These are phyloP conservation scores for Sminthurides bifidus DNA, from an alignment of 1,140 invertebrate species.

Conservation along the genomic window DNA sequence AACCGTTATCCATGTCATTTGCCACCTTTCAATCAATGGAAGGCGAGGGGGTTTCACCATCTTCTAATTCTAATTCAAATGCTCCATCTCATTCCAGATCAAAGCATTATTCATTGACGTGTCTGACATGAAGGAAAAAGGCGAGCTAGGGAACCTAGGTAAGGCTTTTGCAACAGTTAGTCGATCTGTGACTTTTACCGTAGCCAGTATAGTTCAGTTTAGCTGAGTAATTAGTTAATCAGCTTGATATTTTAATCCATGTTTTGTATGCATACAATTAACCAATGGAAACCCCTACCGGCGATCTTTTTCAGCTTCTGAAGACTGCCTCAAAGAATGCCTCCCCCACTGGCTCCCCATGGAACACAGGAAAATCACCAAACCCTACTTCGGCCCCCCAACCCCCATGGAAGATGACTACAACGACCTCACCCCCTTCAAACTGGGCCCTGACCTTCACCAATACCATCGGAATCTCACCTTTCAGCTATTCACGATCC, in stretches of 20 bases:
- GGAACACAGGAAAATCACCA: neutral
- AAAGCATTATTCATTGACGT: neutral
- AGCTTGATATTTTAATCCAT: too few relatives aligned
- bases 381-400: neutral
- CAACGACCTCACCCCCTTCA: neutral
- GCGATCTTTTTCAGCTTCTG: neutral
- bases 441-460: neutral
- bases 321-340: neutral
- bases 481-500: neutral
- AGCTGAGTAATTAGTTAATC: too few relatives aligned
- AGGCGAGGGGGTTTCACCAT: neutral
- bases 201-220: neutral
- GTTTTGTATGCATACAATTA: too few relatives aligned
- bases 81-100: too few relatives aligned
- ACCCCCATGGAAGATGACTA: neutral
- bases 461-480: neutral
- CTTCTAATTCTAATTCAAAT: too few relatives aligned
- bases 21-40: neutral
- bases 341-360: neutral
- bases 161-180: neutral
- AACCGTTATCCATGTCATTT: too few relatives aligned
- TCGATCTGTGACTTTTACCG: neutral
- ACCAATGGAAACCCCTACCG: too few relatives aligned
- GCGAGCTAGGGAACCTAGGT: neutral
- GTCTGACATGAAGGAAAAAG: neutral